A percentile compares a stretch with the other conserved stretches of the same genome.
These are phyloP conservation scores for Oasisia sp. DNA, from an alignment of 2,888 invertebrate species.

Conservation along the genomic window DNA sequence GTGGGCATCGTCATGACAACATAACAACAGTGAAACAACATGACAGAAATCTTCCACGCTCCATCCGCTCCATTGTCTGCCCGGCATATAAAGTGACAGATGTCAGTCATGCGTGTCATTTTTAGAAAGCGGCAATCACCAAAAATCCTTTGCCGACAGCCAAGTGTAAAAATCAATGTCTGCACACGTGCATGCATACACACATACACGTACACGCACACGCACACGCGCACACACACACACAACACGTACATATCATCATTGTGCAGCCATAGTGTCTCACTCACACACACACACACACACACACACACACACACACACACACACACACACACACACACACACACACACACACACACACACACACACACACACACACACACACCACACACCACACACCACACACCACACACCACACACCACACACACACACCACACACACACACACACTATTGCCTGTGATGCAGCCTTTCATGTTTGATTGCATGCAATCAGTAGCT, in stretches of 20 bases:
- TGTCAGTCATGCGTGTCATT: neutral
- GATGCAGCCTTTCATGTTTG: neutral
- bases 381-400: no score
- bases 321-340: no score
- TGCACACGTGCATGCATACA: neutral
- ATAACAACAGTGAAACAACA: neutral
- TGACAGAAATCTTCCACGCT: neutral
- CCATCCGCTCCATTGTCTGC: neutral
- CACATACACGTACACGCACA: no score
- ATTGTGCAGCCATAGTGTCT: no score
- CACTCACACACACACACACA: neutral
- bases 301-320: no score
- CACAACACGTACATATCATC: no score
- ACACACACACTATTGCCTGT: neutral
- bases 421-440: no score
- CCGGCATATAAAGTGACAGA: neutral
- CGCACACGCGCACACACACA: no score
- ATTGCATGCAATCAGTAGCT: neutral
- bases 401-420: no score
- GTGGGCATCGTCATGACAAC: neutral
- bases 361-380: no score
- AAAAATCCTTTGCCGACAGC: neutral
- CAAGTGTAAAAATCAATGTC: neutral
- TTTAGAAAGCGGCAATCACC: neutral
- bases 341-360: neutral